Conservation (phyloP, 2,113 vertebrate species). For the Myrmophylax atrothorax region DNA sequence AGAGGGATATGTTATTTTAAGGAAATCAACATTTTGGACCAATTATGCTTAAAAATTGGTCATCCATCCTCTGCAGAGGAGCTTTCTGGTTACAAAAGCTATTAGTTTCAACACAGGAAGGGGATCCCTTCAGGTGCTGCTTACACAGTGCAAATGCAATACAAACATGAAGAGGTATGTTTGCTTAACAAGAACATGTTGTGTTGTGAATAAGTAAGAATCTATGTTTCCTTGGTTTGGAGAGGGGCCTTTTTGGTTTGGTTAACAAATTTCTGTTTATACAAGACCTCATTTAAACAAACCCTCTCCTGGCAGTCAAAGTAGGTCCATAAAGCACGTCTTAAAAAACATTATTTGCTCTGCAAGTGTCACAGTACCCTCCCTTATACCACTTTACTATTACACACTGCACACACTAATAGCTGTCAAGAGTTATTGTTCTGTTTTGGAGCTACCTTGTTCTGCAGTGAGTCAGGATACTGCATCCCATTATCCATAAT, state of each 20-base stretch:
- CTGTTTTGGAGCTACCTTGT: not conserved
- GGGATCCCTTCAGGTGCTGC: not conserved
- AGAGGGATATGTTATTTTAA: not conserved
- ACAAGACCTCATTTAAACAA: not conserved
- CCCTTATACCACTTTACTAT: not conserved
- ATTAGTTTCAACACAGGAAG: not conserved
- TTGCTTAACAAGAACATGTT: not conserved
- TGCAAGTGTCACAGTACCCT: not conserved
- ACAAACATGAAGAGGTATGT: not conserved
- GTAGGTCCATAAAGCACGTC: not conserved
- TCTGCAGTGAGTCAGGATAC: not conserved
- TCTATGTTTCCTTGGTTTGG: not conserved
- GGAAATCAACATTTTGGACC: not conserved
- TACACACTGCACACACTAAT: not conserved
- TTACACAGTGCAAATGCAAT: not conserved
- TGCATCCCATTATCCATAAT: not conserved
- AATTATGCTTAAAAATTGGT: not conserved
- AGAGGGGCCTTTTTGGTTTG: not conserved
- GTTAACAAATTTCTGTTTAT: not conserved
- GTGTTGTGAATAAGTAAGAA: not conserved
- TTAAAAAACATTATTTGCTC: not conserved
- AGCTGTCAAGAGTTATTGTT: not conserved
- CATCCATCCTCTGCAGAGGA: not conserved
- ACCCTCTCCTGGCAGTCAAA: not conserved
- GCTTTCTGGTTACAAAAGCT: not conserved